These are phyloP conservation scores for Nettapus auritus DNA, from an alignment of 2,113 vertebrate species.

Conservation along the genomic window DNA sequence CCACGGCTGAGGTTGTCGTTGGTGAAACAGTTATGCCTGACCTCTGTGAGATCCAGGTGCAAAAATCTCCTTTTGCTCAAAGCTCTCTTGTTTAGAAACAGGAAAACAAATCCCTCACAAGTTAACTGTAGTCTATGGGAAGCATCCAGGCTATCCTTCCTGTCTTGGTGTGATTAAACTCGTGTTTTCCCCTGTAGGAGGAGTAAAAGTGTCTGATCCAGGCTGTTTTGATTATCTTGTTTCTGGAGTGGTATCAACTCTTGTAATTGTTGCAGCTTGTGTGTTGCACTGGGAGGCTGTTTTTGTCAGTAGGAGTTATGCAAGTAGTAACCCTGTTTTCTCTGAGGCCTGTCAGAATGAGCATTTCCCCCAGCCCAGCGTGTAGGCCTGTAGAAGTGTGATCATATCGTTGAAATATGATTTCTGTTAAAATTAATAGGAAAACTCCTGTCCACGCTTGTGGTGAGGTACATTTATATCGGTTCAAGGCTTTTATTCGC, in stretches of 20 bases:
- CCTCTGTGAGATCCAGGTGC: background rate
- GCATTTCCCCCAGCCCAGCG: rapidly evolving
- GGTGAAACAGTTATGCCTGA: background rate
- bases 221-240: rapidly evolving
- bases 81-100: background rate
- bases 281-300: background rate
- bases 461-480: background rate
- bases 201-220: background rate
- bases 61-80: background rate
- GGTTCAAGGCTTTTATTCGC: background rate
- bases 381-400: background rate
- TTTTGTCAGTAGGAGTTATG: background rate
- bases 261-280: background rate
- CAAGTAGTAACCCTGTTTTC: background rate
- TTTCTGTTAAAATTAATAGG: background rate
- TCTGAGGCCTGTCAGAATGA: background rate
- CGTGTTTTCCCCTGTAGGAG: background rate
- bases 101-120: background rate
- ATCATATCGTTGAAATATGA: background rate
- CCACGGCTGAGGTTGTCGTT: background rate
- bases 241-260: background rate
- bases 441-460: background rate
- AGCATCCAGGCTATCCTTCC: background rate
- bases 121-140: background rate
- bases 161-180: background rate